Evolutionary conservation across 1,140 invertebrate species (phyloP), one percentile per base, ranked within the genome.

Genomic region (Bombus turneri): DNA sequence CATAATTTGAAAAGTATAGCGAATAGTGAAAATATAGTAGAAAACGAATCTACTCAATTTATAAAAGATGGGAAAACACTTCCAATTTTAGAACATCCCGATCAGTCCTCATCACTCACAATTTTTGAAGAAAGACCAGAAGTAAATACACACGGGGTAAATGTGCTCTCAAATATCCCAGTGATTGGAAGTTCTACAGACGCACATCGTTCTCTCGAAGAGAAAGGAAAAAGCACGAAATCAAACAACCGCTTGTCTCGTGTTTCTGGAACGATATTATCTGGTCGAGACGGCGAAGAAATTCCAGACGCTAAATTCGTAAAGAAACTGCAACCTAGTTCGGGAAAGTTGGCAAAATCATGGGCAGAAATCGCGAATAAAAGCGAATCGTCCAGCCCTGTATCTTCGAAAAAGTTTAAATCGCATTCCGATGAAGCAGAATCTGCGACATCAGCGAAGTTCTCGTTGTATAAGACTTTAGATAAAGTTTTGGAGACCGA

Each of bases 291-390:
- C 28, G 5, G 28, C 25, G 43, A 31, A 41, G 79, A 34, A 81
- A 81, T 81, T 39, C 18, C 37, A 31, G n/a, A 41, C 37, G n/a
- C 10, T 64, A 47, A 47, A 82, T 75, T 64, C 72, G 41, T 13
- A 37, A 47, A 59, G 31, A 34, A 82, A 64, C 39, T 37, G 53
- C 72, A 66, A 47, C 71, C 81, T 22, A 64, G 57, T 82, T 82
- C 37, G 39, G 12, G 10, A 3, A 66, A 82, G 71, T 82, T 82
- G 43, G 72, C 31, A n/a, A 64, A 82, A 77, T 34, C 81, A 9
- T 22, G 6, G 31, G 9, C 41, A 37, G 5, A 68, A 68, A 12
- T 53, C 12, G 15, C 1, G 57, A 53, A 68, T 77, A 75, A 76
- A 66, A 75, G 31, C 43, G 69, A 68, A 53, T 18, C 59, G 64